Percentiles rank a stretch among this genome's conserved stretches.
Conservation (phyloP, 2,888 invertebrate species). For the Eucriotettix oculatus region DNA sequence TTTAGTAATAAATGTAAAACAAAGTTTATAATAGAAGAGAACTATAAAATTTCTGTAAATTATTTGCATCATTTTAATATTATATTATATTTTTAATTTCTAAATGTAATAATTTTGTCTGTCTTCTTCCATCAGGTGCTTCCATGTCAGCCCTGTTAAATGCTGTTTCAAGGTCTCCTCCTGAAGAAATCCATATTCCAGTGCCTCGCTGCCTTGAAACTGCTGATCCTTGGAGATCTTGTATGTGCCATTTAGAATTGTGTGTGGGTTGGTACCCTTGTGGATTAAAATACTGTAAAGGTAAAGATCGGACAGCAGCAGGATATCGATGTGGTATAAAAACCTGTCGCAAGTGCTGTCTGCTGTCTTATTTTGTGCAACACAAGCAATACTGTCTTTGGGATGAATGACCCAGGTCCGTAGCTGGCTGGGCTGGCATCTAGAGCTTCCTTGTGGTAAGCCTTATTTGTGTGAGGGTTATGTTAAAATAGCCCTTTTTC, state of each 20-base stretch:
- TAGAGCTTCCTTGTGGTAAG: too few relatives aligned
- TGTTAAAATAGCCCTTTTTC: too few relatives aligned
- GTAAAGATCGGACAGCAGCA: conserved; percentile 33
- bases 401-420: conserved; percentile 45
- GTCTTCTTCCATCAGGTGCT: conserved; percentile 39
- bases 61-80: too few relatives aligned
- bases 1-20: too few relatives aligned
- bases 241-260: conserved; percentile 70
- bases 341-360: conserved; percentile 80
- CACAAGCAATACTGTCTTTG: conserved; percentile 69
- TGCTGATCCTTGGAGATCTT: conserved; percentile 51
- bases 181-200: conserved; percentile 16
- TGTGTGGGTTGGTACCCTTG: conserved; percentile 95
- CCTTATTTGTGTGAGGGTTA: too few relatives aligned
- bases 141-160: conserved; percentile 54
- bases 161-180: conserved; percentile 56
- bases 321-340: conserved; percentile 88
- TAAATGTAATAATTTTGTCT: not conserved
- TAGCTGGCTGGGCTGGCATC: not conserved
- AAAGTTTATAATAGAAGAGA: too few relatives aligned
- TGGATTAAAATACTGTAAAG: conserved; percentile 84
- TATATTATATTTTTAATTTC: too few relatives aligned
- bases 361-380: conserved; percentile 70
- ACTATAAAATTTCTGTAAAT: too few relatives aligned
- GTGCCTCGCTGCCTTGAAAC: conserved; percentile 41